Percentiles rank a stretch among this genome's conserved stretches.
These are phyloP conservation scores for Echeneis naucrates DNA, from an alignment of 2,797 vertebrate species.

Conservation along the genomic window DNA sequence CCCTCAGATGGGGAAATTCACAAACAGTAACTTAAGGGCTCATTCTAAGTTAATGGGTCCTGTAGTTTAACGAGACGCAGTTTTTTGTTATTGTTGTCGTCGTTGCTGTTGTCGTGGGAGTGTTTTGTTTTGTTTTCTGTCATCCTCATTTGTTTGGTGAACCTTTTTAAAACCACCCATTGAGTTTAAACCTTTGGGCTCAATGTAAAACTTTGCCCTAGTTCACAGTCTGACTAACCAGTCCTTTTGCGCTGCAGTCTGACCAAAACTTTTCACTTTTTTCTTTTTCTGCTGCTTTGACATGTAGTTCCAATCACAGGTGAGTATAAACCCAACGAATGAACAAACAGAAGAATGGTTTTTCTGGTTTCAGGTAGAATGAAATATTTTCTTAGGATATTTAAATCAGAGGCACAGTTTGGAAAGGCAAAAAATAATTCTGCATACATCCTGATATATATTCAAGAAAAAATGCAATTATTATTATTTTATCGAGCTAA, in stretches of 20 bases:
- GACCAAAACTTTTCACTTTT: slow-evolving; percentile 65
- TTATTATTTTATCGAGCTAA: no score
- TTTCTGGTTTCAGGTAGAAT: slow-evolving; percentile 29
- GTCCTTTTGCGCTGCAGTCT: slow-evolving; percentile 14
- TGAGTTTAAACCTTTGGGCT: slow-evolving; percentile 1
- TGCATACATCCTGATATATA: background rate
- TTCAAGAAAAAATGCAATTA: background rate
- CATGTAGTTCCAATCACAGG: slow-evolving; percentile 97
- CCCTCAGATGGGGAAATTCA: no score
- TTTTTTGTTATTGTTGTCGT: no score
- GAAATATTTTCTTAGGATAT: background rate
- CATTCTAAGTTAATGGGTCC: background rate
- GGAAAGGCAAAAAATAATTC: background rate
- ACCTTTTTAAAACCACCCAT: slow-evolving; percentile 15
- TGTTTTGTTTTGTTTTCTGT: slow-evolving; percentile 10
- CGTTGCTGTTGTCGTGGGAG: no score
- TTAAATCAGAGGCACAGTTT: background rate
- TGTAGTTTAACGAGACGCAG: background rate
- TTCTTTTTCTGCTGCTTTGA: slow-evolving; percentile 88
- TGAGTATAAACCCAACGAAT: slow-evolving; percentile 87
- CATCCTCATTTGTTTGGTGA: slow-evolving; percentile 15
- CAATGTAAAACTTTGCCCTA: slow-evolving; percentile 2
- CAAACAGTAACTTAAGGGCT: background rate
- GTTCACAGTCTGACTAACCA: slow-evolving; percentile 21
- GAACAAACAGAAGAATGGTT: slow-evolving; percentile 4